These are phyloP conservation scores for Chloroceryle amazona DNA, from an alignment of 2,797 vertebrate genomes.

Conservation along the genomic window DNA sequence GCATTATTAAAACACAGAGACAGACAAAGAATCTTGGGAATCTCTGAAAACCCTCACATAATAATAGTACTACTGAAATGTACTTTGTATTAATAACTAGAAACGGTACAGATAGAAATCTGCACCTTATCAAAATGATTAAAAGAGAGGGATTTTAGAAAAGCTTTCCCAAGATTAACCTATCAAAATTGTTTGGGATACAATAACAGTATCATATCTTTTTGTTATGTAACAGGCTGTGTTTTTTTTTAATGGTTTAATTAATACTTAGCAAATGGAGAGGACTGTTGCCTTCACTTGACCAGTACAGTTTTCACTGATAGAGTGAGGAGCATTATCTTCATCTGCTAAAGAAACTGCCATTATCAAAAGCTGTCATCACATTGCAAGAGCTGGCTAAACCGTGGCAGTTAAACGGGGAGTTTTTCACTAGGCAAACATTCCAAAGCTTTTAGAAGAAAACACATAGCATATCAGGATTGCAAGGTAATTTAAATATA, in stretches of 20 bases:
- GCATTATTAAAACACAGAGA: neutral
- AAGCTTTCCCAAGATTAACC: neutral
- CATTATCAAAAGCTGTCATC: neutral
- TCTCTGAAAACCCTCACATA: neutral
- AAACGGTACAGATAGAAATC: neutral
- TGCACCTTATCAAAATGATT: neutral
- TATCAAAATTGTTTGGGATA: neutral
- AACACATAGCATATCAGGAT: accelerated
- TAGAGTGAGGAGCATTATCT: neutral
- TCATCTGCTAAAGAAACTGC: neutral
- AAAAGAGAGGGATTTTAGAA: neutral
- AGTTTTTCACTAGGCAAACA: neutral
- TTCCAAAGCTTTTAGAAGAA: neutral
- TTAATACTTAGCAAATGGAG: neutral
- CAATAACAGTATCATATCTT: neutral
- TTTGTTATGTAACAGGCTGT: accelerated
- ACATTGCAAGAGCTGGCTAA: neutral
- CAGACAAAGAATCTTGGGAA: neutral
- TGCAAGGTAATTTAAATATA: accelerated
- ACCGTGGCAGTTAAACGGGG: accelerated
- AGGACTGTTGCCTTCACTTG: neutral
- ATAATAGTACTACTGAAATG: neutral
- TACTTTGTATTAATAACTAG: neutral
- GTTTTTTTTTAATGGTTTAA: neutral
- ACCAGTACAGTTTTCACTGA: neutral